phyloP scores from a whole-genome alignment of 1,140 invertebrate species.

The Drosophila quadrilineata region DNA sequence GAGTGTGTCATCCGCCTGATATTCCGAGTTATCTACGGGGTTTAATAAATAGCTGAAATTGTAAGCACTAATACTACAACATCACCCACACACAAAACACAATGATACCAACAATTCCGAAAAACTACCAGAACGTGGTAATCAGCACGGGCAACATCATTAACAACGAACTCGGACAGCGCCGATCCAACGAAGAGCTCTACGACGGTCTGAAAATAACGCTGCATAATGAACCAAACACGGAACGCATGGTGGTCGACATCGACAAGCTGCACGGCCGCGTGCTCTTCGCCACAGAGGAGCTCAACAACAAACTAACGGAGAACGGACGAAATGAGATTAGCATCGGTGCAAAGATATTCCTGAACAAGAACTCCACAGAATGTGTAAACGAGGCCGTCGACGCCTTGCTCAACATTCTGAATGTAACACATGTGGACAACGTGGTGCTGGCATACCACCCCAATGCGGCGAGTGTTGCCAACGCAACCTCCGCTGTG shows the following conservation, averaged over 20 bases:
- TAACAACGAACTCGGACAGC: constrained; percentile 87
- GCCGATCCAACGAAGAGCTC: constrained; percentile 90
- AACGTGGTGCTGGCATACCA: constrained; percentile 80
- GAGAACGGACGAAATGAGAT: constrained; percentile 84
- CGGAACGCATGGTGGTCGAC: constrained; percentile 57
- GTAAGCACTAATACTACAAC: background rate
- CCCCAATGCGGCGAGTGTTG: constrained; percentile 55
- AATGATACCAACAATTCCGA: constrained; percentile 73
- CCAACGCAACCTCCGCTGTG: constrained; percentile 43
- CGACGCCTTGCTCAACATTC: constrained; percentile 57
- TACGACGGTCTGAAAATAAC: constrained; percentile 68
- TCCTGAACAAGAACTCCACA: constrained; percentile 82
- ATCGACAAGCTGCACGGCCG: constrained; percentile 59
- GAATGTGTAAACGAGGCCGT: constrained; percentile 60
- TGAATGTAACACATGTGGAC: constrained; percentile 74
- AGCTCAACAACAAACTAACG: constrained; percentile 83
- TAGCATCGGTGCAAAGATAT: constrained; percentile 86
- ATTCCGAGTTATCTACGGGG: constrained; percentile 22
- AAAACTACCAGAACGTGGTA: constrained; percentile 80
- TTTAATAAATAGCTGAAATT: constrained; percentile 6
- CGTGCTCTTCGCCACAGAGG: constrained; percentile 81
- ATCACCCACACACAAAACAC: constrained; percentile 3
- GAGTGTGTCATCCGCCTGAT: constrained; percentile 33
- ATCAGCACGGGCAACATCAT: constrained; percentile 94
- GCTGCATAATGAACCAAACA: constrained; percentile 54